These are phyloP conservation scores for Xenotilapia flavipinnis DNA, from an alignment of 2,113 vertebrate genomes.

Conservation along the genomic window DNA sequence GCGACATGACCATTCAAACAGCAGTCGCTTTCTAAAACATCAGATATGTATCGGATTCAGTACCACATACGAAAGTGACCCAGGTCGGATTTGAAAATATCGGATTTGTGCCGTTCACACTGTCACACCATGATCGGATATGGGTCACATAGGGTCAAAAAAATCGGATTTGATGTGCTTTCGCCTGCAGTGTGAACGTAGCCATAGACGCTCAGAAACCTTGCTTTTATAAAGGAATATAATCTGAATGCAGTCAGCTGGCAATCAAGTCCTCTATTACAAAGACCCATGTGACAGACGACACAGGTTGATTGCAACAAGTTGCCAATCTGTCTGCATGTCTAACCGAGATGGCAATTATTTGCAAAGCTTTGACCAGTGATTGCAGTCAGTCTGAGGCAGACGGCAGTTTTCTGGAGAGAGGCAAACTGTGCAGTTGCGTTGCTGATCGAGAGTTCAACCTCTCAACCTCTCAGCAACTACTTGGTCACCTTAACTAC, in stretches of 20 bases:
- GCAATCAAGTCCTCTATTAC: background rate
- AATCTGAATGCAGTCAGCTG: background rate
- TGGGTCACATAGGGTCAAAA: no score
- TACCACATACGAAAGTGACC: no score
- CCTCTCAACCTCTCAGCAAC: background rate
- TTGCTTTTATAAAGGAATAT: background rate
- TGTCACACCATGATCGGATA: no score
- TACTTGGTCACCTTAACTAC: background rate
- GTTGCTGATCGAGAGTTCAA: background rate
- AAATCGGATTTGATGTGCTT: no score
- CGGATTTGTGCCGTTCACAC: no score
- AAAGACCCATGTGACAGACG: background rate
- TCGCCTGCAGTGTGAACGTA: no score
- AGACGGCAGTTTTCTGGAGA: background rate
- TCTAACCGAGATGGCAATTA: background rate
- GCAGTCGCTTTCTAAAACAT: no score
- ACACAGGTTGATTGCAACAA: background rate
- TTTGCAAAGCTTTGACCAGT: background rate
- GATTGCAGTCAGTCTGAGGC: background rate
- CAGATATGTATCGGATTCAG: no score
- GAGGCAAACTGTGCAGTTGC: background rate
- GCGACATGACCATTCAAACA: no score
- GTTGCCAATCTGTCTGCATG: background rate
- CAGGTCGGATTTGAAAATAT: no score
- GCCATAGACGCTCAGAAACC: background rate